Evolutionary conservation across 2,113 vertebrate species (phyloP).

Genomic region (pig (Sus scrofa)): DNA sequence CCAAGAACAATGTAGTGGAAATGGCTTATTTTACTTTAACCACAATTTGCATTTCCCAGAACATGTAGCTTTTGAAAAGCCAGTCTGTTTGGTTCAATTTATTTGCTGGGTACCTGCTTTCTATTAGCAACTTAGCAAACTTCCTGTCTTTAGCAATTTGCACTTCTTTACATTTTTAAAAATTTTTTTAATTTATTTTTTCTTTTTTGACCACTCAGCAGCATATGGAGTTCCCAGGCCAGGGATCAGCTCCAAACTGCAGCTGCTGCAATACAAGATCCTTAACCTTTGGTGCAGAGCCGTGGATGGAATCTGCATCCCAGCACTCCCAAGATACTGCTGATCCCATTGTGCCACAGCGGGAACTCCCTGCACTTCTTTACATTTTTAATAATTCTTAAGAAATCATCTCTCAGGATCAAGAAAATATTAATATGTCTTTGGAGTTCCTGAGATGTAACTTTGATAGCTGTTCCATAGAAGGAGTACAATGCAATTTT

Average conservation of each 20-base stretch:
- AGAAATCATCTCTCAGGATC: slow-evolving; percentile 3
- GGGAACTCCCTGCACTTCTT: not conserved
- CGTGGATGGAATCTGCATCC: too few species aligned
- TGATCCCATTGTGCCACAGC: too few species aligned
- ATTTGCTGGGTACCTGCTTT: not conserved
- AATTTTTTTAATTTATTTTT: too few species aligned
- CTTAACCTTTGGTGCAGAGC: too few species aligned
- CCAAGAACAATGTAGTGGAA: not conserved
- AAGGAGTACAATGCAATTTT: not conserved
- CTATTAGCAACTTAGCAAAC: not conserved
- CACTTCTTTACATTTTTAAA: not conserved
- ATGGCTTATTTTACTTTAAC: slow-evolving; percentile 29
- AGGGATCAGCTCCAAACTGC: too few species aligned
- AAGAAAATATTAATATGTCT: slow-evolving; percentile 32
- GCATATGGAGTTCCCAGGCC: too few species aligned
- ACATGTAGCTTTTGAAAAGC: slow-evolving; percentile 1
- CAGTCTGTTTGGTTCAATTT: not conserved
- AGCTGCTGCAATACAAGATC: too few species aligned
- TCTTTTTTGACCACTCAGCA: too few species aligned
- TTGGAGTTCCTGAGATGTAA: not conserved
- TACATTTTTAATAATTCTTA: slow-evolving; percentile 6
- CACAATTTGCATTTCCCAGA: not conserved
- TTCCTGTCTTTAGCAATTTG: slow-evolving; percentile 44
- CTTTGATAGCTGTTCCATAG: slow-evolving; percentile 15
- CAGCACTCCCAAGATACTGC: too few species aligned